Percentiles rank a stretch among this genome's conserved stretches.
Conservation (phyloP, 2,113 vertebrate genomes). For the Psittacus erithacus region DNA sequence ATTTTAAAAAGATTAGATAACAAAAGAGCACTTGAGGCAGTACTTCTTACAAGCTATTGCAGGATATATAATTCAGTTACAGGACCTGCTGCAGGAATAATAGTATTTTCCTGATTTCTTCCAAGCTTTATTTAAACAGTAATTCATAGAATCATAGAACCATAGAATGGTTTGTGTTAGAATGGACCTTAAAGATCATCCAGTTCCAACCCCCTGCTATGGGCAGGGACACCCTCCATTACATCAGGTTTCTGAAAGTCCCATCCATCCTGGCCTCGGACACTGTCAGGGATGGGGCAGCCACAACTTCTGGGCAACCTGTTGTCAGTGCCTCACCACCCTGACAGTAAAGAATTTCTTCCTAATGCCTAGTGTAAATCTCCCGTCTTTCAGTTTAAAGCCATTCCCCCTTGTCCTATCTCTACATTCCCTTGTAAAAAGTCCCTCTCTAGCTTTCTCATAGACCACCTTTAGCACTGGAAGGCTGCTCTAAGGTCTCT, state of each 20-base stretch:
- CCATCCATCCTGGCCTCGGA: neutral
- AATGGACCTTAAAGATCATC: neutral
- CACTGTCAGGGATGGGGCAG: neutral
- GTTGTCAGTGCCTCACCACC: neutral
- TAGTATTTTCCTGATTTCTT: slow-evolving; percentile 7
- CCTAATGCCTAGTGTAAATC: neutral
- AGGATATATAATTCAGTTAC: neutral
- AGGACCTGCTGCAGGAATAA: neutral
- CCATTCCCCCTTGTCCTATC: neutral
- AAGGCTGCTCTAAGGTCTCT: neutral
- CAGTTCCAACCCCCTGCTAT: neutral
- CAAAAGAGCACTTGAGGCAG: slow-evolving; percentile 26
- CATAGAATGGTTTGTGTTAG: neutral
- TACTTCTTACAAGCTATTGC: neutral
- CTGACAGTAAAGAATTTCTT: neutral
- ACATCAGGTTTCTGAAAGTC: neutral
- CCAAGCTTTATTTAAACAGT: slow-evolving; percentile 17
- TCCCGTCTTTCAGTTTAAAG: neutral
- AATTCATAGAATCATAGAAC: neutral
- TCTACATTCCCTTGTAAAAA: neutral
- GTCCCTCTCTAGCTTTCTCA: neutral
- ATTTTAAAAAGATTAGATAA: slow-evolving; percentile 64
- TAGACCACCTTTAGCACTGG: neutral
- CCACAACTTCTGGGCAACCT: neutral
- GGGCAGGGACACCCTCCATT: neutral